These are phyloP conservation scores for Crossoptilon crossoptilon DNA, from an alignment of 2,797 vertebrate species.

Conservation along the genomic window DNA sequence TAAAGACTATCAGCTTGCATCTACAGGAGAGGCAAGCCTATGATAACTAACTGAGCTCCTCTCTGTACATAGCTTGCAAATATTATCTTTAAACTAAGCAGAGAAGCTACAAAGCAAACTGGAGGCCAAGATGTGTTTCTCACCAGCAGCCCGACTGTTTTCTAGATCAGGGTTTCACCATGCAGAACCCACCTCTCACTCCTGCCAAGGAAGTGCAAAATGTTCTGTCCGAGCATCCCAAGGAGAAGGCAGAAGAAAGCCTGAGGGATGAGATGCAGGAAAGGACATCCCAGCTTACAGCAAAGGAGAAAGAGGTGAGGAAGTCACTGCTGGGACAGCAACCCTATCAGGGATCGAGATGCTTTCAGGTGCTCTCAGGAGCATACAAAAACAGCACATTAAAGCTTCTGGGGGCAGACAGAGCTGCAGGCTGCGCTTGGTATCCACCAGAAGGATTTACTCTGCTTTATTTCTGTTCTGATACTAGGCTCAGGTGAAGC, in stretches of 20 bases:
- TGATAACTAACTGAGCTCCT: neutral
- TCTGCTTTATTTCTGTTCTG: neutral
- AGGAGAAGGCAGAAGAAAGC: slow-evolving; percentile 55
- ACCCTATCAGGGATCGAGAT: neutral
- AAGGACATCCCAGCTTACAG: slow-evolving; percentile 81
- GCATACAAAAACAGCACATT: neutral
- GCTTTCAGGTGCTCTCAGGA: neutral
- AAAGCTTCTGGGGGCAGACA: neutral
- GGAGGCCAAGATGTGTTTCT: slow-evolving; percentile 5
- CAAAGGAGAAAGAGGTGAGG: slow-evolving; percentile 90
- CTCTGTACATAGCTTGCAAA: neutral
- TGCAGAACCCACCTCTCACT: slow-evolving; percentile 58
- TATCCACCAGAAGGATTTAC: fast-evolving
- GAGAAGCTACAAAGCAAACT: neutral
- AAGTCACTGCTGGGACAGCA: neutral
- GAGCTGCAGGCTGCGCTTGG: neutral
- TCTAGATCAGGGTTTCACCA: slow-evolving; percentile 73
- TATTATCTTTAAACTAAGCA: neutral
- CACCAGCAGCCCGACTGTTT: slow-evolving; percentile 73
- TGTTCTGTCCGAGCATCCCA: neutral
- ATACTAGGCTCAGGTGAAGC: neutral
- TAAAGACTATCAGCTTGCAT: neutral
- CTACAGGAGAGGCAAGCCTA: neutral
- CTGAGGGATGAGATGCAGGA: slow-evolving; percentile 79
- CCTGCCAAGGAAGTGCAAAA: slow-evolving; percentile 39